Percentiles rank a stretch among this genome's conserved stretches.
These are phyloP conservation scores for Arctia plantaginis DNA, from an alignment of 2,888 invertebrate genomes.

Conservation along the genomic window DNA sequence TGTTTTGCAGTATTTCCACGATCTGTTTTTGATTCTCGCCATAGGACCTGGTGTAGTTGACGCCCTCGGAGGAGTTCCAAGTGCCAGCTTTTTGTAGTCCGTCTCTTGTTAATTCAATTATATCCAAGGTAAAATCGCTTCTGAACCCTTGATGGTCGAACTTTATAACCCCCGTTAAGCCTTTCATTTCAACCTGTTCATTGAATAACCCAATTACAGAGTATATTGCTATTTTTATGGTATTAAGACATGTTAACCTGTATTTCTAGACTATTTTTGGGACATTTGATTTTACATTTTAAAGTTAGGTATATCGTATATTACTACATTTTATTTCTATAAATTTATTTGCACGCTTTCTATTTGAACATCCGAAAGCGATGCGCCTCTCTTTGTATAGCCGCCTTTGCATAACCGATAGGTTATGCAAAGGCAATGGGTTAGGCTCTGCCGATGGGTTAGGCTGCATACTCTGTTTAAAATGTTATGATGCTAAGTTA, in stretches of 20 bases:
- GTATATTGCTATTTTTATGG: conserved; percentile 15
- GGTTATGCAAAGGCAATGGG: too few relatives aligned
- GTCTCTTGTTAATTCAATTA: conserved; percentile 94
- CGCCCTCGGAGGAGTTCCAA: conserved; percentile 95
- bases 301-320: not conserved
- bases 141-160: conserved; percentile 98
- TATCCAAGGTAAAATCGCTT: conserved; percentile 95
- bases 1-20: conserved; percentile 96
- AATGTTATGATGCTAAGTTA: not conserved
- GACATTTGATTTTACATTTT: not conserved
- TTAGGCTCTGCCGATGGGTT: too few relatives aligned
- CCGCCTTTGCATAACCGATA: too few relatives aligned
- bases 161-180: conserved; percentile 96
- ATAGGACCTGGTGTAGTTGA: conserved; percentile 94
- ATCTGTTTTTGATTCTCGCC: conserved; percentile 95
- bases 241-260: not conserved
- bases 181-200: conserved; percentile 94
- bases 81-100: conserved; percentile 94
- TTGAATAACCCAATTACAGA: conserved; percentile 57
- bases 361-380: not conserved
- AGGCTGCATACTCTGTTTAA: not conserved
- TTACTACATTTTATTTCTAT: too few relatives aligned
- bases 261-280: not conserved
- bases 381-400: not conserved
- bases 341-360: not conserved